Evolutionary conservation across 2,113 vertebrate species (phyloP), one percentile per base, ranked within the genome.

Genomic region (Orientallactaga bullata): DNA sequence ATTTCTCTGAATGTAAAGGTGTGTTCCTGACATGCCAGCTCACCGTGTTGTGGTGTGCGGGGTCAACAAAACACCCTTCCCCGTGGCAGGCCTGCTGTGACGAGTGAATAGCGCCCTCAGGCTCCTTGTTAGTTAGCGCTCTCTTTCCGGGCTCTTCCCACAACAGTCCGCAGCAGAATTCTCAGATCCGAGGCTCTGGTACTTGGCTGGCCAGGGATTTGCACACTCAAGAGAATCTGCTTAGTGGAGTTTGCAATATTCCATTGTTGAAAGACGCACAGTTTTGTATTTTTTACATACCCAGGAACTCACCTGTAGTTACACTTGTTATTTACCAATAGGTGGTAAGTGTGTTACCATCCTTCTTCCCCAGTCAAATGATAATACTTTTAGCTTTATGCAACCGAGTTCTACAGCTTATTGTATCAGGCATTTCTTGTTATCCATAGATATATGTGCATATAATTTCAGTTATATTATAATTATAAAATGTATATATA

Each of bases 1-100:
- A 79, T 78, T 87, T 89, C 51, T 92, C 7, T 68, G 42, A 94
- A 82, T 89, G 18, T 78, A 3, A 85, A 58, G 86, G 95, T 85
- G 18, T 89, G 35, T 96, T 92, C 92, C 51, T 90, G 80, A 85
- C 89, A 71, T 0, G 65, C 30, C 16, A 90, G 32, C 26, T 35
- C 66, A 95, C 72, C 37, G 39, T 63, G 61, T 90, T 73, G 42
- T 23, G 0, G 58, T 60, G 63, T 66, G 24, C 23, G 60, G 5
- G 39, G 63, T 69, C 93, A 90, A 79, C 35, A 63, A 0, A 72
- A 24, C 15, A 63, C 5, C 5, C 32, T 91, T 87, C 16, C 65
- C 24, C 72, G 1, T 39, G 71, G 42, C 35, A 81, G 35, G 12
- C 16, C 76, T 30, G 17, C 51, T 81, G 10, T 93, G 63, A 51